Conservation (phyloP, 2,888 invertebrate species). For the Eristalis tenax region DNA sequence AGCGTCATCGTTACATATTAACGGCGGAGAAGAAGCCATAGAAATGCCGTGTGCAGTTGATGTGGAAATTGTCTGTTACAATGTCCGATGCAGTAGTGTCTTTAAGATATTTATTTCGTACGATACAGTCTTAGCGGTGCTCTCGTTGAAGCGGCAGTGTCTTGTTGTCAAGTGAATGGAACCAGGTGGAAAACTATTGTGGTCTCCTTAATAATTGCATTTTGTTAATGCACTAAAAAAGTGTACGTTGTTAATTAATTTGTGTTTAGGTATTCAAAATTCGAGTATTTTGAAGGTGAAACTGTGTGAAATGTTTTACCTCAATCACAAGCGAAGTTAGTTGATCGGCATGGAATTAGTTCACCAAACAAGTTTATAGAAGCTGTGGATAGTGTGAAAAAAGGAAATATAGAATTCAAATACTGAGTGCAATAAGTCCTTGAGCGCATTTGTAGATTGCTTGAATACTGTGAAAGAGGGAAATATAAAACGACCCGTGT, state of each 20-base stretch:
- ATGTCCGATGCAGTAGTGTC: constrained; percentile 34
- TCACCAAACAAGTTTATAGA: not conserved
- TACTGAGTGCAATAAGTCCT: too few species aligned
- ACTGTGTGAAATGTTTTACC: not conserved
- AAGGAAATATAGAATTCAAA: too few species aligned
- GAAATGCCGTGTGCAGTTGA: constrained; percentile 40
- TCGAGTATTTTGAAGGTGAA: not conserved
- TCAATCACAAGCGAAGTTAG: not conserved
- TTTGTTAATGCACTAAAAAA: not conserved
- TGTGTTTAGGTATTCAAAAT: not conserved
- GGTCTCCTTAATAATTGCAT: constrained; percentile 7
- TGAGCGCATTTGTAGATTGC: too few species aligned
- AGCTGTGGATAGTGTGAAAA: too few species aligned
- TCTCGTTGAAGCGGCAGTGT: not conserved
- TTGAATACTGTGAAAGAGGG: too few species aligned
- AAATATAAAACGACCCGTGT: too few species aligned
- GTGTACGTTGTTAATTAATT: not conserved
- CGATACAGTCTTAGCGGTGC: constrained; percentile 15
- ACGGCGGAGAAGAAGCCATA: constrained; percentile 41
- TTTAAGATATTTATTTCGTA: constrained; percentile 40
- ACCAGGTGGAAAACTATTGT: not conserved
- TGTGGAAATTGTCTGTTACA: constrained; percentile 12
- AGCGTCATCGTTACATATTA: constrained; percentile 32
- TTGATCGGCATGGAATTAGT: not conserved
- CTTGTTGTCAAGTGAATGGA: constrained; percentile 4